Base-by-base conservation (phyloP, 1,140 invertebrate genomes). In the Nixonia krombeini region DNA sequence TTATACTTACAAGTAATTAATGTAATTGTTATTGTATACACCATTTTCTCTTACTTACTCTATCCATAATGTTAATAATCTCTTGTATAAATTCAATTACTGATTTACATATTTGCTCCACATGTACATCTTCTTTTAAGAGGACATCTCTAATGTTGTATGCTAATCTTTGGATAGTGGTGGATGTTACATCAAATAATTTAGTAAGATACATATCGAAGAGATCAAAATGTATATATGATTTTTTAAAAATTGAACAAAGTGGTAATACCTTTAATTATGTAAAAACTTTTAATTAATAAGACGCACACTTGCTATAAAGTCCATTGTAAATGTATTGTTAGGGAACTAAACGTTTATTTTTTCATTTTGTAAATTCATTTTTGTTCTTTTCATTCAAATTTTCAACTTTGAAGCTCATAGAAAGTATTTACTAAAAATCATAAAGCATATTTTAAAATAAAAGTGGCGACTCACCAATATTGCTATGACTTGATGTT, bases 191-290 rank as follows among this genome's bases (percentile, higher is more conserved):
- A 15, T 88, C 86, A 29, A 91, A 86, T 4, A 92, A 66, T 72
- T 90, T 91, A 12, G 86, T 84, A 25, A 91, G 74, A 64, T 88
- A 92, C 38, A 88, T 83, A 40, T 91, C 86, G 2, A 90, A 86
- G 6, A 88, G 71, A 55, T 89, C 86, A 76, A 86, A 69, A 67
- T 75, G 79, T 15, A 62, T 57, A 28, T 76, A 75, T 29, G 52
- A 53, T 10, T 73, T 71, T 66, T 69, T 80, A 50, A 83, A 61
- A 76, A 79, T 69, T 70, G 87, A 45, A 85, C 80, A 67, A 85
- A 88, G 10, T 81, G 91, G 91, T 7, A 91, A 67, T 16, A 92
- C 75, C 72, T 90, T 85, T 55, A 89, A 83, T 9, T 87, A n/a
- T 89, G 74, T 29, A 89, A 79, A 55, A 53, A 50, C 28, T 21